A percentile compares a stretch with the other conserved stretches of the same genome.
Conservation (phyloP, 2,888 invertebrate genomes). For the Anticlea derivata region DNA sequence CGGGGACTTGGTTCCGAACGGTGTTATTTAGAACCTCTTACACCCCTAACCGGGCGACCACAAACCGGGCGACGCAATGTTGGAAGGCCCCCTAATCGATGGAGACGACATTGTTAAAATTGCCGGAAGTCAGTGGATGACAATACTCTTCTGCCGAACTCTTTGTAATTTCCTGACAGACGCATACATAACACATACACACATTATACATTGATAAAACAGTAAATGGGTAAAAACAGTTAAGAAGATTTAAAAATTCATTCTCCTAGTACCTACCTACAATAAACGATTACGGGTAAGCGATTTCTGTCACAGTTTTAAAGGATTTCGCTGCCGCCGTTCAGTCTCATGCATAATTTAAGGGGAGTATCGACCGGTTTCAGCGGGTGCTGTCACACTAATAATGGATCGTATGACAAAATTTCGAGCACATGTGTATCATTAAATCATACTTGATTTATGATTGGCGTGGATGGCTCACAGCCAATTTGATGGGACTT, state of each 20-base stretch:
- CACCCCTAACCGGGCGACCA: too few species aligned
- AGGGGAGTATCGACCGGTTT: conserved; percentile 48
- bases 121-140: too few species aligned
- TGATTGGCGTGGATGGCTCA: conserved; percentile 28
- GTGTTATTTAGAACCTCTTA: too few species aligned
- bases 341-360: conserved; percentile 57
- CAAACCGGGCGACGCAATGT: too few species aligned
- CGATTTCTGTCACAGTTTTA: conserved; percentile 46
- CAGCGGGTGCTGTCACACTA: conserved; percentile 40
- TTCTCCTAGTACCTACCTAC: not conserved
- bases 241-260: conserved; percentile 3
- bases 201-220: too few species aligned
- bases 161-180: too few species aligned
- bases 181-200: too few species aligned
- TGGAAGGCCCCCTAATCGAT: too few species aligned
- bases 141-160: too few species aligned
- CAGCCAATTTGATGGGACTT: conserved; percentile 17
- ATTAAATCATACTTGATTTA: conserved; percentile 29
- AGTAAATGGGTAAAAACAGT: too few species aligned
- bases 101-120: too few species aligned
- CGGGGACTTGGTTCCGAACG: too few species aligned
- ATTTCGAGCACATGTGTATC: conserved; percentile 28
- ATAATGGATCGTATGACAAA: conserved; percentile 37
- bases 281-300: conserved; percentile 31
- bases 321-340: conserved; percentile 45